These are phyloP conservation scores for Falco columbarius DNA, from an alignment of 2,797 vertebrate genomes.

Conservation along the genomic window DNA sequence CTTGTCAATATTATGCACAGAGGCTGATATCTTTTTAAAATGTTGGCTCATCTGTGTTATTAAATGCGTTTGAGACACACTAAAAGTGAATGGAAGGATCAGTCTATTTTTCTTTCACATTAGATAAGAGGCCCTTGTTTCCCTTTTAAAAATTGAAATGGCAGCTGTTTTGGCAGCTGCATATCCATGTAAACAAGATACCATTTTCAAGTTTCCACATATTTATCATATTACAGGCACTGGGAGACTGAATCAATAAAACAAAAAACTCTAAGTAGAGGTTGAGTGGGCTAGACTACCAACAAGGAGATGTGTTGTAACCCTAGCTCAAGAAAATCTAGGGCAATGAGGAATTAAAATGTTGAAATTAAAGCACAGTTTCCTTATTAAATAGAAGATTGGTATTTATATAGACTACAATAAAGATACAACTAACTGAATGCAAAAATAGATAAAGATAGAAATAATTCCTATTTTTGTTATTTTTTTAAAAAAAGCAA, in stretches of 20 bases:
- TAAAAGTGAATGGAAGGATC: constrained; percentile 32
- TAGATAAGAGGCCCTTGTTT: constrained; percentile 60
- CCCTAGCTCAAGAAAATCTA: neutral
- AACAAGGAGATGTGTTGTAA: constrained; percentile 1
- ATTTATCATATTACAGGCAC: constrained; percentile 64
- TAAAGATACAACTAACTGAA: neutral
- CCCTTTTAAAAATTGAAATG: constrained; percentile 56
- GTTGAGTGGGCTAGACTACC: neutral
- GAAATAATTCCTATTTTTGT: neutral
- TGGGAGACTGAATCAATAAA: constrained; percentile 46
- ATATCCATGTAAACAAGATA: constrained; percentile 66
- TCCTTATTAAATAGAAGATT: neutral
- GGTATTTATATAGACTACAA: neutral
- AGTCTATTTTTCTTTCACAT: constrained; percentile 39
- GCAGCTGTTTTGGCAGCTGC: constrained; percentile 68
- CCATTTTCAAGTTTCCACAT: constrained; percentile 67
- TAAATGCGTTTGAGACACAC: constrained; percentile 12
- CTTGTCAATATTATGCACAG: neutral
- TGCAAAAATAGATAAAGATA: neutral
- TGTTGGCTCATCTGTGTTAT: neutral
- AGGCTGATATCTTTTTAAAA: neutral
- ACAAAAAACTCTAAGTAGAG: constrained; percentile 40
- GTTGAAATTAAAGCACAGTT: neutral
- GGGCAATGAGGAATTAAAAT: neutral
- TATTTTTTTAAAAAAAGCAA: neutral